Evolutionary conservation across 2,888 invertebrate species (phyloP).

Genomic region (Ectemnius continuus): DNA sequence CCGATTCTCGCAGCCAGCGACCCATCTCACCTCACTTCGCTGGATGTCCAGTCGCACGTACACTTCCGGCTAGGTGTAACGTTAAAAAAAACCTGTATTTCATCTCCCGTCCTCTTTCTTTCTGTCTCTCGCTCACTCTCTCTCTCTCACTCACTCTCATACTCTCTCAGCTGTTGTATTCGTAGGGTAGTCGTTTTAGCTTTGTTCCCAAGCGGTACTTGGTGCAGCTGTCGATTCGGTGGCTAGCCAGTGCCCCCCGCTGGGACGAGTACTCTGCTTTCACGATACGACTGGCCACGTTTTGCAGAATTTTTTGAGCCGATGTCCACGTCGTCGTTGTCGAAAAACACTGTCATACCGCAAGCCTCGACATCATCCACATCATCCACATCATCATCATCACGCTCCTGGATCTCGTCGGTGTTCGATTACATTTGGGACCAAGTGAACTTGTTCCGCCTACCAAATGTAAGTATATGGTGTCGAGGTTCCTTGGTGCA

Average conservation of each 20-base stretch:
- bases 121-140: no score
- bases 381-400: conserved; percentile 62
- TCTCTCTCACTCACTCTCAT: no score
- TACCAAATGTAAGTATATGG: conserved; percentile 73
- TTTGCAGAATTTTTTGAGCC: conserved; percentile 75
- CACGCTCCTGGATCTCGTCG: conserved; percentile 77
- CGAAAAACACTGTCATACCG: conserved; percentile 75
- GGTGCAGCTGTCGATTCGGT: no score
- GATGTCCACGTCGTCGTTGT: conserved; percentile 76
- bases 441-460: conserved; percentile 76
- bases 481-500: conserved; percentile 31
- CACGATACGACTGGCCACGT: conserved; percentile 63
- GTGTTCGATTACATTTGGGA: conserved; percentile 77
- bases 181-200: conserved; percentile 14
- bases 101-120: no score
- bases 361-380: conserved; percentile 54
- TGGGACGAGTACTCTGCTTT: conserved; percentile 35
- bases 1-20: conserved; percentile 12
- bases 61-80: conserved; percentile 9
- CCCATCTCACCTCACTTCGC: no score
- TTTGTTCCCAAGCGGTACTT: no score
- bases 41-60: background rate
- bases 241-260: conserved; percentile 14
- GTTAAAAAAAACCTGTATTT: background rate
- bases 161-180: background rate